phyloP scores from a whole-genome alignment of 2,797 vertebrate species.

The Schizopygopsis pylzovi region DNA sequence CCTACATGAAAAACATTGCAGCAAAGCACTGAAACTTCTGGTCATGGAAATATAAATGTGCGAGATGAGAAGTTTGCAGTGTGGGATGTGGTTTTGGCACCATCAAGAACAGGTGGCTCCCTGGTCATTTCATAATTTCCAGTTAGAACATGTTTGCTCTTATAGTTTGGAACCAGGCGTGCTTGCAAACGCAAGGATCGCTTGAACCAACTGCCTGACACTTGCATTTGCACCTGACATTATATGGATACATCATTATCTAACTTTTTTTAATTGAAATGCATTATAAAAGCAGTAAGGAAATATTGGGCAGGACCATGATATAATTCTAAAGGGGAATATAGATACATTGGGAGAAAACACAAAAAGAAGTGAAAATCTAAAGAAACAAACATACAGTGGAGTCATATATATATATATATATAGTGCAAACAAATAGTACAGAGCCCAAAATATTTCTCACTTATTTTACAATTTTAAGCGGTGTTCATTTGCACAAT shows the following conservation, averaged over 20 bases:
- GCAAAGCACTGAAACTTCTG: conserved; percentile 53
- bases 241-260: background rate
- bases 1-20: conserved; percentile 69
- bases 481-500: background rate
- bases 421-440: background rate
- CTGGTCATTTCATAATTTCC: conserved; percentile 72
- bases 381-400: background rate
- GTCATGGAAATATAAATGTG: conserved; percentile 70
- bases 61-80: conserved; percentile 60
- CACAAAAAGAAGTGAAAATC: background rate
- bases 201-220: background rate
- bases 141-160: conserved; percentile 61
- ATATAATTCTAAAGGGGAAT: background rate
- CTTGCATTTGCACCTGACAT: background rate
- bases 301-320: conserved; percentile 15
- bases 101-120: conserved; percentile 62
- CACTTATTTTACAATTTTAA: background rate
- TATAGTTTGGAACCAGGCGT: conserved; percentile 48
- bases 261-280: background rate
- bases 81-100: conserved; percentile 64
- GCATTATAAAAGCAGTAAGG: background rate
- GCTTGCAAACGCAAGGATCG: background rate
- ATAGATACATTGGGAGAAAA: background rate
- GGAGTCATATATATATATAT: no score
- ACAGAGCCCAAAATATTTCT: background rate